Evolutionary conservation across 30 jellyfish, hydroid and myxozoan species (phyloP).

Genomic region (Aurelia aurita complex sp. Pacific): DNA sequence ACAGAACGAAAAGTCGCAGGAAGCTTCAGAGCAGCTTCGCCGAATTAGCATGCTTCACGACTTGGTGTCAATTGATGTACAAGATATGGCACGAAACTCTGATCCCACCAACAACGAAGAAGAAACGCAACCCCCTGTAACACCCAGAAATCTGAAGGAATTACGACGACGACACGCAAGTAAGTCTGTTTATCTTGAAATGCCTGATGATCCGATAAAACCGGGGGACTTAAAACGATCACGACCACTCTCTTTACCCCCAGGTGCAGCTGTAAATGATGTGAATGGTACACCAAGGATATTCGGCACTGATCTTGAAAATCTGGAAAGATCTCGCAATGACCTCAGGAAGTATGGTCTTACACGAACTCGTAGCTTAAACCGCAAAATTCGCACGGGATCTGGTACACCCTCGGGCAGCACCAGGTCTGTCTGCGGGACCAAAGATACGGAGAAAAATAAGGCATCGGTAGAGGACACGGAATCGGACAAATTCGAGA

Average conservation of each 20-base stretch:
- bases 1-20: slow-evolving; percentile 54
- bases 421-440: slow-evolving; percentile 38
- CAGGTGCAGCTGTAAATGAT: slow-evolving; percentile 31
- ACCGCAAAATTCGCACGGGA: slow-evolving; percentile 54
- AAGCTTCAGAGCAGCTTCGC: slow-evolving; percentile 55
- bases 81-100: neutral
- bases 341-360: slow-evolving; percentile 62
- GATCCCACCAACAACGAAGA: slow-evolving; percentile 6
- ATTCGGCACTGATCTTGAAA: slow-evolving; percentile 19
- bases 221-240: slow-evolving; percentile 73
- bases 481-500: slow-evolving; percentile 61
- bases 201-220: slow-evolving; percentile 52
- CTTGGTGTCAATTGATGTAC: slow-evolving; percentile 49
- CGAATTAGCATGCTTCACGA: slow-evolving; percentile 76
- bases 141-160: slow-evolving; percentile 43
- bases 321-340: slow-evolving; percentile 21
- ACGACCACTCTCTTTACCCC: slow-evolving; percentile 71
- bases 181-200: slow-evolving; percentile 65
- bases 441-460: slow-evolving; percentile 43
- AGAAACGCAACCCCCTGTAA: slow-evolving; percentile 17
- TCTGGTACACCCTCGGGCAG: slow-evolving; percentile 34
- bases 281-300: neutral
- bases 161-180: slow-evolving; percentile 65
- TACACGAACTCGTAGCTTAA: slow-evolving; percentile 64
- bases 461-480: slow-evolving; percentile 3